phyloP scores from a whole-genome alignment of 1,140 invertebrate genomes.

The Octopus sinensis region DNA sequence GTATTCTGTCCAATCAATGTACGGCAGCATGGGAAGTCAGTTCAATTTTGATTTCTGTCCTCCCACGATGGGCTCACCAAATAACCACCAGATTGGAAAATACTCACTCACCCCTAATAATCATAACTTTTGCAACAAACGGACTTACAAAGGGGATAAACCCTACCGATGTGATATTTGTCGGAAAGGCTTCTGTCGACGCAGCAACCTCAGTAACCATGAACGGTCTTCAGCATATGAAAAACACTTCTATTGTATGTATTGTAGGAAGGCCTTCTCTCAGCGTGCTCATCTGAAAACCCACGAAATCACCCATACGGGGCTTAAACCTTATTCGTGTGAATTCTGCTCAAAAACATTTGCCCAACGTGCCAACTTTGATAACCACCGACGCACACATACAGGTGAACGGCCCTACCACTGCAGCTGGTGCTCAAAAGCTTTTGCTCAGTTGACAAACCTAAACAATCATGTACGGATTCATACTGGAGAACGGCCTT shows the following conservation, averaged over 20 bases:
- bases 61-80: neutral
- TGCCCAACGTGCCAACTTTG: conserved; percentile 22
- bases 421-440: conserved; percentile 71
- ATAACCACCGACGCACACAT: conserved; percentile 20
- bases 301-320: conserved; percentile 29
- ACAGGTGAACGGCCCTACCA: conserved; percentile 28
- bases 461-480: conserved; percentile 81
- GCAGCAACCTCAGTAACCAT: conserved; percentile 26
- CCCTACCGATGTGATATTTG: conserved; percentile 26
- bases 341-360: conserved; percentile 72
- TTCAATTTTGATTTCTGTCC: neutral
- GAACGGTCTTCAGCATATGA: conserved; percentile 53
- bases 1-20: conserved; percentile 3
- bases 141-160: conserved; percentile 26
- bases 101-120: neutral
- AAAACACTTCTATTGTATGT: conserved; percentile 81
- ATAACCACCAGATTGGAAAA: neutral
- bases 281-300: conserved; percentile 61
- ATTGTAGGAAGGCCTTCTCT: conserved; percentile 73
- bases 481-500: conserved; percentile 23
- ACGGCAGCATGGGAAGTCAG: neutral
- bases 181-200: conserved; percentile 22
- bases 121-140: conserved; percentile 15
- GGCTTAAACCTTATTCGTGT: conserved; percentile 63
- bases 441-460: conserved; percentile 57